Base-by-base conservation (phyloP, 2,113 vertebrate species). In the Cettia cetti region DNA sequence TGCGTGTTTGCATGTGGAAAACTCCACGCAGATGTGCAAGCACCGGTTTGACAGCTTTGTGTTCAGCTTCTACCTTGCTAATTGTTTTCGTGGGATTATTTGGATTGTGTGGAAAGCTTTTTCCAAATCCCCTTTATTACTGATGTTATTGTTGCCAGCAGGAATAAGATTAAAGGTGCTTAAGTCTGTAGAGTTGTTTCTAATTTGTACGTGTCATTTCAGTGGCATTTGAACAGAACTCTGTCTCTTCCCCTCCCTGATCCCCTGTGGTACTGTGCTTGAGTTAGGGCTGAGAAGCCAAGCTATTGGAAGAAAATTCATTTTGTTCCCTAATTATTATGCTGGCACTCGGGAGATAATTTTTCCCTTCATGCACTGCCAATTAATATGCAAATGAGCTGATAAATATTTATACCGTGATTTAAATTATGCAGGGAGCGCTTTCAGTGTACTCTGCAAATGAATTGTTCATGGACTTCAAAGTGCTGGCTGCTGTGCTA, bases 331-430 rank as follows among this genome's bases (percentile, higher is more conserved):
- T 99, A 99, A 99, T 99, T 99, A 98, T 98, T 99, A 99, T 99
- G 98, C 97, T 98, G 97, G 97, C 97, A 97, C 98, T 98, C 61
- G 71, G 97, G 97, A 98, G 98, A 98, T 99, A 99, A 99, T 99
- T 99, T 98, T 98, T 98, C 96, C 97, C 98, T 98, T 97, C 97
- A 96, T 98, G 97, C 98, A 97, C 98, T 98, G 99, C 99, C 99
- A 99, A 99, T 99, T 99, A 99, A 99, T 99, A 99, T 99, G 99
- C 98, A 99, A 99, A 99, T 99, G 97, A 98, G 97, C 98, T 99
- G 98, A 99, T 99, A 99, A 99, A 99, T 99, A 99, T 99, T 99
- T 99, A 99, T 99, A 98, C 97, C 96, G 0, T 27, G 96, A 98
- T 99, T 98, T 99, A 99, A 99, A 99, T 99, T 99, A 99, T 99